Evolutionary conservation across 2,888 invertebrate genomes (phyloP).

Genomic region (Eupithecia tripunctaria): DNA sequence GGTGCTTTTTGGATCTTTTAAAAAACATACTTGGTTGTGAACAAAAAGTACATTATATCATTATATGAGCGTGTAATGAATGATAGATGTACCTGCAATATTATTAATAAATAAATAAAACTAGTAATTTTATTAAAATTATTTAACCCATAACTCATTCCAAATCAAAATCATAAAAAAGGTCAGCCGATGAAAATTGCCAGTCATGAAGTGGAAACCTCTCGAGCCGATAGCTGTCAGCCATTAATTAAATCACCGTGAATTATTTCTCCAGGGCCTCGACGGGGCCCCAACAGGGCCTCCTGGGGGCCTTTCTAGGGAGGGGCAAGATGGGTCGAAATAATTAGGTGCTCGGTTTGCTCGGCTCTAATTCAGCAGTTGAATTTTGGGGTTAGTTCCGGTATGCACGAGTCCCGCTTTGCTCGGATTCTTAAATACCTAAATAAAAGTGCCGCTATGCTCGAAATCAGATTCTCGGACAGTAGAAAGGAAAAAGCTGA

Average conservation of each 20-base stretch:
- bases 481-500: no score
- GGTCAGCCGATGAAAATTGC: background rate
- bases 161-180: background rate
- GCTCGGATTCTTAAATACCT: no score
- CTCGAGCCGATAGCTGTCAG: slow-evolving; percentile 24
- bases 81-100: no score
- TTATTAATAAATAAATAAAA: no score
- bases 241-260: slow-evolving; percentile 49
- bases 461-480: no score
- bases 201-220: slow-evolving; percentile 13
- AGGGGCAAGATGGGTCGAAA: slow-evolving; percentile 13
- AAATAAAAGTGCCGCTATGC: no score
- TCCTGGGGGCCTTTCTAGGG: background rate
- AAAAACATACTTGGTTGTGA: background rate
- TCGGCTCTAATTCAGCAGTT: background rate
- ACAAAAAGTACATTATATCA: no score
- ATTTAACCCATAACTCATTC: background rate
- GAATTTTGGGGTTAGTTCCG: no score
- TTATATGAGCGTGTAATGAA: no score
- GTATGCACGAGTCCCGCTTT: no score
- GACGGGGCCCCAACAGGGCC: background rate
- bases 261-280: slow-evolving; percentile 38
- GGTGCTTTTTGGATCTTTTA: no score
- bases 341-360: slow-evolving; percentile 15
- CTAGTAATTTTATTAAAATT: background rate